These are phyloP conservation scores for Megalurothrips usitatus DNA, from an alignment of 2,888 invertebrate genomes.

Conservation along the genomic window DNA sequence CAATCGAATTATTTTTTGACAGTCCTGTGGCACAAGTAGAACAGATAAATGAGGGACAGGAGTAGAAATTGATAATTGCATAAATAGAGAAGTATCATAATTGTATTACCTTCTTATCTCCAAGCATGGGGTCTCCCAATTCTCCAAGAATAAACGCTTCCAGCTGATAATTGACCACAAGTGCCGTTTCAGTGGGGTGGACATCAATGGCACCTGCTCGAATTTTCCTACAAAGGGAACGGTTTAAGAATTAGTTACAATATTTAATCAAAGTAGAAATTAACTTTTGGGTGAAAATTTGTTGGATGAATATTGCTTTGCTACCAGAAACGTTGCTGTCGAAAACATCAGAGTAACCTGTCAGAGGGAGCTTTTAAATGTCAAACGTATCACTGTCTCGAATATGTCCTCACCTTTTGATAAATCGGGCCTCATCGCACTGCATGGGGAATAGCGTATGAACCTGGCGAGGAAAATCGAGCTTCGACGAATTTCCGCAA, in stretches of 20 bases:
- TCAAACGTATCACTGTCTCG: neutral
- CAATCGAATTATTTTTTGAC: slow-evolving; percentile 75
- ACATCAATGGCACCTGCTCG: slow-evolving; percentile 78
- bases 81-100: slow-evolving; percentile 25
- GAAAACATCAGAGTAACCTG: neutral
- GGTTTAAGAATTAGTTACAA: neutral
- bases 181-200: slow-evolving; percentile 80
- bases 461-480: neutral
- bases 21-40: slow-evolving; percentile 52
- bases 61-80: slow-evolving; percentile 28
- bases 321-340: neutral
- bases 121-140: slow-evolving; percentile 72
- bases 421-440: slow-evolving; percentile 14
- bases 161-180: slow-evolving; percentile 80
- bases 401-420: neutral
- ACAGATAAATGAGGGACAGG: slow-evolving; percentile 19
- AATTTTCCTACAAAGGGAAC: slow-evolving; percentile 54
- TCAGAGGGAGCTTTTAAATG: neutral
- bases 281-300: neutral
- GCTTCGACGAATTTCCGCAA: neutral
- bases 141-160: slow-evolving; percentile 80
- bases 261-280: neutral
- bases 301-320: neutral
- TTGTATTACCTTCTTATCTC: slow-evolving; percentile 66
- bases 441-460: neutral